Evolutionary conservation across 2,888 invertebrate genomes (phyloP), one percentile per base, ranked within the genome.

Genomic region (Ormyrus rosae): DNA sequence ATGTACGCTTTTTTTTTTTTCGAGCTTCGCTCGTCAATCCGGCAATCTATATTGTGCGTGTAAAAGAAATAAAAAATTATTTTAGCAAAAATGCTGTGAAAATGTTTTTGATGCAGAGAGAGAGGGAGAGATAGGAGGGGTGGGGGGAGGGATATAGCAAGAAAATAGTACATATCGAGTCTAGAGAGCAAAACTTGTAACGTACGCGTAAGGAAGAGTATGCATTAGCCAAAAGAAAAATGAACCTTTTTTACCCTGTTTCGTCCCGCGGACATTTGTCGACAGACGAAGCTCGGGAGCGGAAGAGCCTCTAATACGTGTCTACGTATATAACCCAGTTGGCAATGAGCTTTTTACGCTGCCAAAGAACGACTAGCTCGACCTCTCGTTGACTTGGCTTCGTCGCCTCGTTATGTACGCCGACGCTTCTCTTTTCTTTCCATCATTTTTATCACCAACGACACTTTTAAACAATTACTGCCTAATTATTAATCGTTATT

Each of bases 401-500:
- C 73, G 73, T 77, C 72, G 68, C 76, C 55, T 68, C 67, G 68
- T 69, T 71, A 50, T 13, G 55, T 9, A 53, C 48, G n/a, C 34
- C 71, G 64, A 65, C 48, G n/a, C 61, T 55, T 19, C 58, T 45
- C 46, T 53, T 65, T 56, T 46, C 19, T 51, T 53, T 34, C 34
- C 34, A 34, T 34, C 13, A 13, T 13, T 56, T 67, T 69, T 73
- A 69, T 69, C 68, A 68, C 63, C 53, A 78, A 78, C 78, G 53
- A 67, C 67, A 71, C 13, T 68, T 68, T 50, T 51, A 13, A 11
- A 56, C 19, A 71, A 67, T 78, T 74, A 78, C 19, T 13, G 45
- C 34, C 77, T 81, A 74, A 81, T 77, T 75, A 78, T 78, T 76
- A 80, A 53, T 80, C 13, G 34, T 68, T 50, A 72, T 60, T 78